Percentiles rank a stretch among this genome's conserved stretches.
Conservation (phyloP, 2,888 invertebrate genomes). For the Epirrhoe tristata region DNA sequence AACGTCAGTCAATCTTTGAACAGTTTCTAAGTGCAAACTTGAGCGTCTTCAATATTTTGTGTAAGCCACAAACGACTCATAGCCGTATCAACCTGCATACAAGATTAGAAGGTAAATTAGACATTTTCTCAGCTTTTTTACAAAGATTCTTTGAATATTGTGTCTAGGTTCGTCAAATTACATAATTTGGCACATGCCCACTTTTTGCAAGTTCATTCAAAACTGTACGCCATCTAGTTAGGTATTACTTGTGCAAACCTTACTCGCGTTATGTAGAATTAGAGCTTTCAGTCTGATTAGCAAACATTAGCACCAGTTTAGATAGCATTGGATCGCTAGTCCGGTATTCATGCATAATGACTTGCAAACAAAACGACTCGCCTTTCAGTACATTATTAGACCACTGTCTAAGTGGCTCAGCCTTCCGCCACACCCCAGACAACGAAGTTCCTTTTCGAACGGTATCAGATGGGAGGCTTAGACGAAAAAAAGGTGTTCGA, state of each 20-base stretch:
- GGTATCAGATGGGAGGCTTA: too few species aligned
- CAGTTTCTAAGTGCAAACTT: conserved; percentile 13
- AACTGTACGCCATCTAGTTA: too few species aligned
- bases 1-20: conserved; percentile 12
- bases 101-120: too few species aligned
- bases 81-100: too few species aligned
- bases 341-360: background rate
- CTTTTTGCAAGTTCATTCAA: too few species aligned
- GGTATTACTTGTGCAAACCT: background rate
- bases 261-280: background rate
- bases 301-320: conserved; percentile 1
- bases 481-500: too few species aligned
- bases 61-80: background rate
- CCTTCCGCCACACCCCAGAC: too few species aligned
- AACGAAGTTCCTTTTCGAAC: too few species aligned
- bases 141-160: too few species aligned
- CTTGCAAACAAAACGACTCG: background rate
- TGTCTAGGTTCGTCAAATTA: too few species aligned
- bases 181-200: too few species aligned
- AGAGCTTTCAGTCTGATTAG: background rate
- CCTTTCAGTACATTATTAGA: background rate
- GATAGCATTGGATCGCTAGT: background rate
- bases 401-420: background rate
- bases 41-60: conserved; percentile 24
- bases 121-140: too few species aligned